Percentiles rank a stretch among this genome's conserved stretches.
These are phyloP conservation scores for Trissolcus brochymenae DNA, from an alignment of 2,888 invertebrate species.

Conservation along the genomic window DNA sequence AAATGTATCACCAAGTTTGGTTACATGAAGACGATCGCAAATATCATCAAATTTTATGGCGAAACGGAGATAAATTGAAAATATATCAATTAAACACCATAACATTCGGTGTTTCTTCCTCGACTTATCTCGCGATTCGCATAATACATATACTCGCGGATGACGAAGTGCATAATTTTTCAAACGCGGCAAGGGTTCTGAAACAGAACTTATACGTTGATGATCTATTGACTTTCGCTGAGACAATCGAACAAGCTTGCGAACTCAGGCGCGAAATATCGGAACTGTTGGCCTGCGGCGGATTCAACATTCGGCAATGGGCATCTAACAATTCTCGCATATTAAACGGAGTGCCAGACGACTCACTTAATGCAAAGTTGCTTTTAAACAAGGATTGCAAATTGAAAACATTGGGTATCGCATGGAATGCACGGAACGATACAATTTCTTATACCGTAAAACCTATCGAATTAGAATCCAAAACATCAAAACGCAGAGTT, in stretches of 20 bases:
- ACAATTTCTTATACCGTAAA: constrained; percentile 33
- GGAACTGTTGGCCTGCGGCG: constrained; percentile 32
- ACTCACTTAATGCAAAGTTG: background rate
- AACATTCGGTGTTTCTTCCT: background rate
- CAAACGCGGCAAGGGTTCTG: constrained; percentile 2
- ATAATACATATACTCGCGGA: background rate
- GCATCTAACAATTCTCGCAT: constrained; percentile 51
- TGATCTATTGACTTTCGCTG: constrained; percentile 8
- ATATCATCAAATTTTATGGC: constrained; percentile 28
- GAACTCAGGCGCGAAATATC: constrained; percentile 42
- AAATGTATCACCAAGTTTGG: constrained; percentile 41
- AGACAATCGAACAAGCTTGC: constrained; percentile 12
- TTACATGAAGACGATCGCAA: constrained; percentile 21
- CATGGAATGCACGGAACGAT: background rate
- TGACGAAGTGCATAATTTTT: background rate
- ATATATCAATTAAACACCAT: background rate
- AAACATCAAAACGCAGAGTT: constrained; percentile 51
- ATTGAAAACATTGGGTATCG: background rate
- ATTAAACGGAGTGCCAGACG: constrained; percentile 7
- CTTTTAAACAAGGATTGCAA: background rate
- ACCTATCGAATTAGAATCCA: background rate
- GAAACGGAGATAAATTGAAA: background rate
- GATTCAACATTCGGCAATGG: constrained; percentile 59
- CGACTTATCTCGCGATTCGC: background rate
- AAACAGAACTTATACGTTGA: constrained; percentile 12